Evolutionary conservation across 2,797 vertebrate genomes (phyloP), one percentile per base, ranked within the genome.

Genomic region (Tiaroga cobitis): DNA sequence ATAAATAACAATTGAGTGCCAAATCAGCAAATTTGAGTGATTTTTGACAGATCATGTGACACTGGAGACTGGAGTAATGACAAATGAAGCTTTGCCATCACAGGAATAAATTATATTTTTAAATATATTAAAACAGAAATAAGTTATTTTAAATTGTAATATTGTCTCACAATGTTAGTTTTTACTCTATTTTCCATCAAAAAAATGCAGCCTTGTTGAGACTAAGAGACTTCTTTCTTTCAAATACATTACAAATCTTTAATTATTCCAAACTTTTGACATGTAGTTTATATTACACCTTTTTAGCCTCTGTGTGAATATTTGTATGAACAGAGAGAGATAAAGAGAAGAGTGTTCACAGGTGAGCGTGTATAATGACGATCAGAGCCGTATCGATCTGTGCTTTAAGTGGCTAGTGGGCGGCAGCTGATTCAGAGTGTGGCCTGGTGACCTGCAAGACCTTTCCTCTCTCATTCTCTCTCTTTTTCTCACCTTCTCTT

Each of bases 381-480:
- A 76, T 87, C 61, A 88, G 84, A 74, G 73, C 32, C 26, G 19
- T 69, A 89, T 89, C 54, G 81, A 87, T 86, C 68, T 16, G 24
- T 11, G 24, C 56, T 85, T 87, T 81, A 87, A 81, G 70, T 81
- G 78, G 80, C 34, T 79, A 54, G 56, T 70, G 85, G 67, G 69
- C 39, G 24, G 77, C 68, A 84, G 84, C 68, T 73, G 63, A 84
- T 86, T 89, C 81, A 85, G 51, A 88, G 73, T 21, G 51, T 73
- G 82, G 70, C 83, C 41, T 75, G 34, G 59, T 70, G 86, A 72
- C 74, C 80, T 5, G 41, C 37, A n/a, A 29, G 43, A 43, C 74
- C 84, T 80, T 74, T 32, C 56, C 54, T 24, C n/a, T 49, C 32
- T 4, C 18, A 21, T 21, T n/a, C 18, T 16, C 13, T 51, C 43